Evolutionary conservation across 2,888 invertebrate genomes (phyloP).

Genomic region (Dioctria rufipes): DNA sequence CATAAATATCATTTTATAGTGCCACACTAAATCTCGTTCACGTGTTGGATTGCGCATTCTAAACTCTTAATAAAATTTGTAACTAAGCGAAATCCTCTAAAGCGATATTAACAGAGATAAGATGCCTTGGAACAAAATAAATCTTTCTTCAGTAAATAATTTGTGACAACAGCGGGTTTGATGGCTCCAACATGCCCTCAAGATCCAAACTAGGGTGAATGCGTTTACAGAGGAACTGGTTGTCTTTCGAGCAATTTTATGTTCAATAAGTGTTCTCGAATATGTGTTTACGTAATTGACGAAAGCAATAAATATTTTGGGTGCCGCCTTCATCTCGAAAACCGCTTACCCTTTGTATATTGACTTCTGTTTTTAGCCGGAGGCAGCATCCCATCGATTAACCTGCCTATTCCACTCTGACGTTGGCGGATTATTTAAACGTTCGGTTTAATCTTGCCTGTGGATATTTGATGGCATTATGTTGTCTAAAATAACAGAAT

Average conservation of each 20-base stretch:
- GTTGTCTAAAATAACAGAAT: conserved; percentile 7
- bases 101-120: not conserved
- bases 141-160: conserved; percentile 5
- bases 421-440: not conserved
- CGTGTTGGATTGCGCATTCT: no score
- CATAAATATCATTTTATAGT: no score
- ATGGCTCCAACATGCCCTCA: conserved; percentile 11
- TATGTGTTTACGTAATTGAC: conserved; percentile 21
- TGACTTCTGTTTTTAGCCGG: conserved; percentile 1
- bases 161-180: not conserved
- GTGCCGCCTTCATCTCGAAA: not conserved
- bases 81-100: no score
- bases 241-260: not conserved
- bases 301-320: conserved; percentile 23
- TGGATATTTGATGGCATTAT: conserved; percentile 1
- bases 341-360: not conserved
- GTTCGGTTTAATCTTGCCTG: not conserved
- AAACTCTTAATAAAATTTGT: no score
- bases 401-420: conserved; percentile 6
- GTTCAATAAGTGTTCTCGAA: not conserved
- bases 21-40: no score
- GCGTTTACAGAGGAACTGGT: not conserved
- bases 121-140: not conserved
- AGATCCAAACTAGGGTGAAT: not conserved
- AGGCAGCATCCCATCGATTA: conserved; percentile 16